Base-by-base conservation (phyloP, 2,888 invertebrate genomes). In the Chesias legatella region DNA sequence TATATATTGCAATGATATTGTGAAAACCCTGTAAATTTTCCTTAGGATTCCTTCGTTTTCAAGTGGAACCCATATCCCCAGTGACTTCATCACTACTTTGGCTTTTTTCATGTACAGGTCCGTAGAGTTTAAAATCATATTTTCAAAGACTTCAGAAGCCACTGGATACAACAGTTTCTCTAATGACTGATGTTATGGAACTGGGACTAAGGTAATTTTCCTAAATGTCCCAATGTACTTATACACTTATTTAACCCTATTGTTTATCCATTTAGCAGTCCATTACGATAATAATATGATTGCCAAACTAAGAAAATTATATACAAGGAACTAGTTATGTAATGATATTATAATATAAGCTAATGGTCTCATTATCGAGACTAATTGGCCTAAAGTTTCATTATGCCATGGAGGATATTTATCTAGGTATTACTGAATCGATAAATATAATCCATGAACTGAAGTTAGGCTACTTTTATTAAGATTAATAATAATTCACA, bases 11-110 rank as follows among this genome's bases (percentile, higher is more conserved):
- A 80, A 36, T 0, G 53, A 41, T 32, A 86, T 59, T 74, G 78
- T 84, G 24, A 79, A 71, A 1, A 41, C 37, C 49, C 72, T 66
- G 36, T 76, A 73, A 1, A 51, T 5, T 51, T 72, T 77, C 4
- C 42, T 54, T 0, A 64, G 0, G 0, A 56, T 7, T 0, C 62
- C 56, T 47, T 75, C 81, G 2, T 71, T 44, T 5, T 55, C 37
- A 0, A 48, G 37, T 0, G 79, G 79, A 2, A 80, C 54, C 86
- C 86, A 86, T 6, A 86, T 75, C 0, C 85, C 86, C n/a, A 86
- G 53, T 51, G 61, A 52, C 36, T 56, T 76, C 84, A 86, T 82
- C 0, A 85, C 76, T 21, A 74, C 68, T 60, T 75, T 82, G 0
- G 85, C 80, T 47, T 82, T 67, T 33, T 72, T 71, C 7, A 86